Evolutionary conservation across 2,113 vertebrate species (phyloP).

Genomic region (Himantopus leucocephalus): DNA sequence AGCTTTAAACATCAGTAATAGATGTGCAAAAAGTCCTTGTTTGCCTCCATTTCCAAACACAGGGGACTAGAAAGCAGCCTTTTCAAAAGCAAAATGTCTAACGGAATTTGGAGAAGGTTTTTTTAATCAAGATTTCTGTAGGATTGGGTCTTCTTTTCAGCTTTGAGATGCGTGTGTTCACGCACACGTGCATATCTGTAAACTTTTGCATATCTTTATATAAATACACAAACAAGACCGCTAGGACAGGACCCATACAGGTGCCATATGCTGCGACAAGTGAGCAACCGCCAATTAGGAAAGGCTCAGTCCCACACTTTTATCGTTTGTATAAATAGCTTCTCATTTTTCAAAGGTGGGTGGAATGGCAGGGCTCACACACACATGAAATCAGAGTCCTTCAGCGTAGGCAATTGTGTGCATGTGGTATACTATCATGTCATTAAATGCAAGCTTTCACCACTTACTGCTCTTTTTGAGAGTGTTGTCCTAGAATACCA

Average conservation of each 20-base stretch:
- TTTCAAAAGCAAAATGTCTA: neutral
- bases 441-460: neutral
- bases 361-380: neutral
- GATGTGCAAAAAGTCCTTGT: neutral
- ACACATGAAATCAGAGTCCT: neutral
- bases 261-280: neutral
- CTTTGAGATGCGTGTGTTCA: neutral
- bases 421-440: fast-evolving
- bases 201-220: neutral
- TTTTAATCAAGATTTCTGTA: neutral
- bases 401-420: fast-evolving
- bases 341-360: neutral
- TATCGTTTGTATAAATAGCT: neutral
- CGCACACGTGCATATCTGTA: neutral
- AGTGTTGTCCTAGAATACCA: neutral
- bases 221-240: neutral
- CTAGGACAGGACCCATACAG: neutral
- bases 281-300: neutral
- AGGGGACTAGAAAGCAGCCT: neutral
- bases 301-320: neutral
- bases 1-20: neutral
- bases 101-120: neutral
- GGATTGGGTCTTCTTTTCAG: neutral
- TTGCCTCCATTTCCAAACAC: neutral
- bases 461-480: neutral